Conservation (phyloP, 2,888 invertebrate genomes). For the Stenolophus ochropezus region DNA sequence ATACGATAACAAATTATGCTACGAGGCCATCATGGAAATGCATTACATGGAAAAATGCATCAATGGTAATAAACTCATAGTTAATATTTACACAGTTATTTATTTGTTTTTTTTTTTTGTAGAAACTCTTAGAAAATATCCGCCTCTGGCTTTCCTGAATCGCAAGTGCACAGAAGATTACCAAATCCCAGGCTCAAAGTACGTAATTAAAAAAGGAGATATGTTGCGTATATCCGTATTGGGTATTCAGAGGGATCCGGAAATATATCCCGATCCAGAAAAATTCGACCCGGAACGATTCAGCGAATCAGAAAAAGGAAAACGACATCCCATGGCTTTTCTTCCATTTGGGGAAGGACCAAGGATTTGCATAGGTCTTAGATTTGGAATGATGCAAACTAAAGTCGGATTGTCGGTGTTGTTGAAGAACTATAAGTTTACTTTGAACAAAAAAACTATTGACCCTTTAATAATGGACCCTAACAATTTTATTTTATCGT, state of each 20-base stretch:
- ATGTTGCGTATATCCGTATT: neutral
- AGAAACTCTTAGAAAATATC: slow-evolving; percentile 64
- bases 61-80: slow-evolving; percentile 64
- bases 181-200: neutral
- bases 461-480: slow-evolving; percentile 62
- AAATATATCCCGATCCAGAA: slow-evolving; percentile 7
- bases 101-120: slow-evolving; percentile 8
- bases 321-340: neutral
- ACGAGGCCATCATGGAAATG: slow-evolving; percentile 69
- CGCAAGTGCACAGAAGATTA: slow-evolving; percentile 60
- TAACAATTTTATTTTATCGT: slow-evolving; percentile 55
- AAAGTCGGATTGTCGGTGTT: slow-evolving; percentile 34
- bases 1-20: slow-evolving; percentile 66
- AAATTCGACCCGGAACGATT: slow-evolving; percentile 2
- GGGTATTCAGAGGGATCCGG: slow-evolving; percentile 10
- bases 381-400: slow-evolving; percentile 44
- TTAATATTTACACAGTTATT: neutral
- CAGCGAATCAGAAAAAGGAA: neutral
- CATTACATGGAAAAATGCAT: slow-evolving; percentile 69
- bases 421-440: slow-evolving; percentile 58
- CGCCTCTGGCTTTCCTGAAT: slow-evolving; percentile 61
- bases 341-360: slow-evolving; percentile 10
- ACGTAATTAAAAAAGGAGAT: neutral
- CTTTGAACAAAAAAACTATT: slow-evolving; percentile 63
- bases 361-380: slow-evolving; percentile 44